A percentile compares a stretch with the other conserved stretches of the same genome.
phyloP scores from a whole-genome alignment of 2,888 invertebrate genomes.

The Sturmia bella region DNA sequence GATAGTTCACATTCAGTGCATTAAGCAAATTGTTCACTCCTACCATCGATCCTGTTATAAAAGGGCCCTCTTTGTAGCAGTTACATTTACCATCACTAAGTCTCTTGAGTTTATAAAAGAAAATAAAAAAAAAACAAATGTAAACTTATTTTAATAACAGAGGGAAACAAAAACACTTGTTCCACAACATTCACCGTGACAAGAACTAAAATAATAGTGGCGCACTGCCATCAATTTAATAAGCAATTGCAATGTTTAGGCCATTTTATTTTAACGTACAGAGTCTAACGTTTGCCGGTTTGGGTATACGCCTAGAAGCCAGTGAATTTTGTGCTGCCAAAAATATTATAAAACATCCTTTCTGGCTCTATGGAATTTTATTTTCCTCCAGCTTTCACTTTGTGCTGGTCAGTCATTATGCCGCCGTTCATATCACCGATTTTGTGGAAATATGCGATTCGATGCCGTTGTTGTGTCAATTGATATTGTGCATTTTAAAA shows the following conservation, averaged over 20 bases:
- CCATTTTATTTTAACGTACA: constrained; percentile 48
- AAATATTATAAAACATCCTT: constrained; percentile 10
- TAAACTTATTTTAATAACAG: too few species aligned
- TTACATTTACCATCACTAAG: too few species aligned
- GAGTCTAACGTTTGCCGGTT: constrained; percentile 13
- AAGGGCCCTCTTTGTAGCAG: too few species aligned
- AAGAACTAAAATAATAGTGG: background rate
- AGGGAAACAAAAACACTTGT: too few species aligned
- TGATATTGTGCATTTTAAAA: constrained; percentile 37
- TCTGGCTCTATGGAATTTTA: constrained; percentile 10
- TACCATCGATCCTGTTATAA: too few species aligned
- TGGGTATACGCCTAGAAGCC: constrained; percentile 24
- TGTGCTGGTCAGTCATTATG: constrained; percentile 7
- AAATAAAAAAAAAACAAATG: too few species aligned
- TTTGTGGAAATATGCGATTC: constrained; percentile 38
- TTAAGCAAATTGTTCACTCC: too few species aligned
- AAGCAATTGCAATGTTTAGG: too few species aligned
- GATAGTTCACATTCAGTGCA: too few species aligned
- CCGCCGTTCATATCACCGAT: constrained; percentile 22
- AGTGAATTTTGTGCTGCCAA: background rate
- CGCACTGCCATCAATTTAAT: too few species aligned
- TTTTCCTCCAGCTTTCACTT: constrained; percentile 3
- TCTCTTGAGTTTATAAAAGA: too few species aligned
- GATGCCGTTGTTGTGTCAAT: constrained; percentile 36
- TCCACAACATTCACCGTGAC: background rate